phyloP scores from a whole-genome alignment of 2,888 invertebrate genomes.

The Perdita meconis region DNA sequence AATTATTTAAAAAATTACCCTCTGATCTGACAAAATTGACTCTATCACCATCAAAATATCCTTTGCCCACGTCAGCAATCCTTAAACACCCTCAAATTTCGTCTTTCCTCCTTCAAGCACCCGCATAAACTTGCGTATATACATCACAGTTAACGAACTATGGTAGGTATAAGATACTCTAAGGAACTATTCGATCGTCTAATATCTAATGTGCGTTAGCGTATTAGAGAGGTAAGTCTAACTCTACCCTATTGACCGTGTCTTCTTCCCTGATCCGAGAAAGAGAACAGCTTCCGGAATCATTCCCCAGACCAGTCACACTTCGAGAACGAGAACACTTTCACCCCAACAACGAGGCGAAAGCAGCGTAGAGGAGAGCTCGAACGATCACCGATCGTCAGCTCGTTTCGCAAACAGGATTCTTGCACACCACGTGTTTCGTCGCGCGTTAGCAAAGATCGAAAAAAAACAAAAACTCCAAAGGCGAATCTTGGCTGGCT shows the following conservation, averaged over 20 bases:
- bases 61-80: background rate
- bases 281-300: conserved; percentile 11
- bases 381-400: conserved; percentile 54
- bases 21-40: background rate
- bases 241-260: conserved; percentile 36
- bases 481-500: conserved; percentile 23
- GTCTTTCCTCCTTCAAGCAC: conserved; percentile 11
- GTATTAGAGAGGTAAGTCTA: conserved; percentile 20
- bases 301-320: background rate
- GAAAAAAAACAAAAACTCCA: too few species aligned
- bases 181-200: conserved; percentile 63
- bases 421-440: conserved; percentile 63
- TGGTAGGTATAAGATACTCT: conserved; percentile 39
- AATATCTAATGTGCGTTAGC: conserved; percentile 32
- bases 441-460: conserved; percentile 40
- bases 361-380: conserved; percentile 3
- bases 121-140: conserved; percentile 36
- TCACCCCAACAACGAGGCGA: conserved; percentile 6
- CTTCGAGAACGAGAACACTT: conserved; percentile 15
- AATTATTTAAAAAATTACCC: background rate
- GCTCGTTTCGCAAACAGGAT: conserved; percentile 49
- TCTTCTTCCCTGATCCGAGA: conserved; percentile 10
- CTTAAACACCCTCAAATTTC: conserved; percentile 3
- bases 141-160: conserved; percentile 56
- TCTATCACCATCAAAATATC: background rate